phyloP scores from a whole-genome alignment of 2,113 vertebrate genomes.

The Balaenoptera acutorostrata region DNA sequence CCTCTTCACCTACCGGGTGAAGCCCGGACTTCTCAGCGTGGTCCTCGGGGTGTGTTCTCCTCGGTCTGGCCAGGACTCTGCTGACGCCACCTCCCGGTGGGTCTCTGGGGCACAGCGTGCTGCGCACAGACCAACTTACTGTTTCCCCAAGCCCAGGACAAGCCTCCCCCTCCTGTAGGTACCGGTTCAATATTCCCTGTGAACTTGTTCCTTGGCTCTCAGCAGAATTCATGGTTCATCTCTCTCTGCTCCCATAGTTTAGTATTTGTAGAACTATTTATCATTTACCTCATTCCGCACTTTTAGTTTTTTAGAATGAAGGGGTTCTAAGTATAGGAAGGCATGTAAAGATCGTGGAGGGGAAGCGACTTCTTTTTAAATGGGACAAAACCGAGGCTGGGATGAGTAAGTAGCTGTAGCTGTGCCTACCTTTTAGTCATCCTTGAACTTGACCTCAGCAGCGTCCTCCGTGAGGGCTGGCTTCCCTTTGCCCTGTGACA shows the following conservation, averaged over 20 bases:
- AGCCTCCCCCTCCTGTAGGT: background rate
- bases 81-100: background rate
- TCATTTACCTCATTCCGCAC: background rate
- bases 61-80: background rate
- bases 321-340: background rate
- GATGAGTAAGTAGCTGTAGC: background rate
- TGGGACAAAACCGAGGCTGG: background rate
- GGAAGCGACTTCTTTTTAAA: background rate
- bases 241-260: background rate
- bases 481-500: background rate
- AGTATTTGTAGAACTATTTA: background rate
- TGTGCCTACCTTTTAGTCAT: too few species aligned
- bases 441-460: background rate
- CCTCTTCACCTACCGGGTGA: background rate
- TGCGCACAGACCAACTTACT: accelerated
- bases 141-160: background rate
- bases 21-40: background rate
- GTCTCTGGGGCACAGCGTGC: accelerated
- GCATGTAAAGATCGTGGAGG: background rate
- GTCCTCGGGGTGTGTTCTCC: accelerated
- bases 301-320: background rate
- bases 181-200: background rate
- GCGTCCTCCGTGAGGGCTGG: too few species aligned
- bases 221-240: background rate
- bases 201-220: background rate